Evolutionary conservation across 2,888 invertebrate genomes (phyloP).

Genomic region (Urechis unicinctus): DNA sequence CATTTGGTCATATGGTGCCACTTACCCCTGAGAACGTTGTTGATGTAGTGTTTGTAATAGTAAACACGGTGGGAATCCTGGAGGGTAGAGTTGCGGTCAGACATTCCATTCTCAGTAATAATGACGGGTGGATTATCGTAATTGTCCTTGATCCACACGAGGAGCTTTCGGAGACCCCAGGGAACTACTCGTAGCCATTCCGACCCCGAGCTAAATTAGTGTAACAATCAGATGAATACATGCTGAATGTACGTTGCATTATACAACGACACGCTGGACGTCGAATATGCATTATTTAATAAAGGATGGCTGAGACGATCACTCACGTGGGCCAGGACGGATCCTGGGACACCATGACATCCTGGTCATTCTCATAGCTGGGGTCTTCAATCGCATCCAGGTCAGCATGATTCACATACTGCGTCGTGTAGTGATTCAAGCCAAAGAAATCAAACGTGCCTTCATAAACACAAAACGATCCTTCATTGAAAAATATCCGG

Average conservation of each 20-base stretch:
- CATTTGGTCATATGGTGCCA: no score
- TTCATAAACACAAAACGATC: slow-evolving; percentile 1
- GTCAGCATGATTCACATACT: slow-evolving; percentile 5
- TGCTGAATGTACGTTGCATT: no score
- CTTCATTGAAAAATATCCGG: neutral
- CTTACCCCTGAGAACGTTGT: slow-evolving; percentile 46
- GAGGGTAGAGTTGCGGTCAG: slow-evolving; percentile 31
- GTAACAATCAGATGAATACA: no score
- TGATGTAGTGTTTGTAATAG: slow-evolving; percentile 36
- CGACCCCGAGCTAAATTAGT: no score
- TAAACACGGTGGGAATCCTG: slow-evolving; percentile 34
- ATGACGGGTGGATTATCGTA: slow-evolving; percentile 18
- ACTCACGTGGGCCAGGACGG: slow-evolving; percentile 3
- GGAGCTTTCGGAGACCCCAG: slow-evolving; percentile 16
- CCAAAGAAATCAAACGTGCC: slow-evolving; percentile 65
- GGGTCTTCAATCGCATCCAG: neutral
- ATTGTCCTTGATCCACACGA: slow-evolving; percentile 16
- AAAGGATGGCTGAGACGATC: no score
- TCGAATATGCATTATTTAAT: no score
- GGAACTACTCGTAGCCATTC: slow-evolving; percentile 20
- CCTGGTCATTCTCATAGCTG: slow-evolving; percentile 6
- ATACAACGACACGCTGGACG: no score
- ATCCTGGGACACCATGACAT: slow-evolving; percentile 1
- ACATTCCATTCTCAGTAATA: slow-evolving; percentile 24
- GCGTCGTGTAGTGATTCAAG: slow-evolving; percentile 62